These are phyloP conservation scores for Endomychus coccineus DNA, from an alignment of 2,888 invertebrate species.

Conservation along the genomic window DNA sequence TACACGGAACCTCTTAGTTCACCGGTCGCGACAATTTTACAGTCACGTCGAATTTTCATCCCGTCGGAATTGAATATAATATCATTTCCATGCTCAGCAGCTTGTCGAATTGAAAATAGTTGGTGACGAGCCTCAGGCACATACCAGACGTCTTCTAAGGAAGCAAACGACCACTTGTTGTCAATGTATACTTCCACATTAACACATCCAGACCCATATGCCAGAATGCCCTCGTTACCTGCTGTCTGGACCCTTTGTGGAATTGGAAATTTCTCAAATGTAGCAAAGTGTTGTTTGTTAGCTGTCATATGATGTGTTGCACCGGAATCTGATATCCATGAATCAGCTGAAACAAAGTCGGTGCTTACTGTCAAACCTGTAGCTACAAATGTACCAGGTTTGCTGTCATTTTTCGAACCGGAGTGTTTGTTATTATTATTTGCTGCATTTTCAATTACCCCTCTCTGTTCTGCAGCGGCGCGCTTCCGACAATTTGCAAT, in stretches of 20 bases:
- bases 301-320: conserved; percentile 15
- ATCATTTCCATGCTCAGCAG: conserved; percentile 18
- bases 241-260: conserved; percentile 17
- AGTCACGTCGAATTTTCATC: conserved; percentile 16
- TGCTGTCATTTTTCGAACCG: conserved; percentile 6
- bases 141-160: conserved; percentile 16
- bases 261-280: conserved; percentile 14
- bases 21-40: conserved; percentile 20
- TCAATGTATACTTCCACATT: conserved; percentile 11
- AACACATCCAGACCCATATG: conserved; percentile 12
- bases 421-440: conserved; percentile 8
- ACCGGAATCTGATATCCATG: conserved; percentile 21
- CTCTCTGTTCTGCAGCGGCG: conserved; percentile 8
- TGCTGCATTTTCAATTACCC: too few species aligned
- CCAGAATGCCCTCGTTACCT: conserved; percentile 16
- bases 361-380: conserved; percentile 14
- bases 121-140: conserved; percentile 18
- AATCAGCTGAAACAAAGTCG: conserved; percentile 15
- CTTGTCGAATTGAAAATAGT: conserved; percentile 22
- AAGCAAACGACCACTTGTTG: conserved; percentile 14
- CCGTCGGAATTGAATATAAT: conserved; percentile 16
- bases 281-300: conserved; percentile 16
- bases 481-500: conserved; percentile 16
- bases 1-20: conserved; percentile 17
- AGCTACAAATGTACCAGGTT: conserved; percentile 14